Evolutionary conservation across 2,797 vertebrate genomes (phyloP).

Genomic region (Botia almorhae): DNA sequence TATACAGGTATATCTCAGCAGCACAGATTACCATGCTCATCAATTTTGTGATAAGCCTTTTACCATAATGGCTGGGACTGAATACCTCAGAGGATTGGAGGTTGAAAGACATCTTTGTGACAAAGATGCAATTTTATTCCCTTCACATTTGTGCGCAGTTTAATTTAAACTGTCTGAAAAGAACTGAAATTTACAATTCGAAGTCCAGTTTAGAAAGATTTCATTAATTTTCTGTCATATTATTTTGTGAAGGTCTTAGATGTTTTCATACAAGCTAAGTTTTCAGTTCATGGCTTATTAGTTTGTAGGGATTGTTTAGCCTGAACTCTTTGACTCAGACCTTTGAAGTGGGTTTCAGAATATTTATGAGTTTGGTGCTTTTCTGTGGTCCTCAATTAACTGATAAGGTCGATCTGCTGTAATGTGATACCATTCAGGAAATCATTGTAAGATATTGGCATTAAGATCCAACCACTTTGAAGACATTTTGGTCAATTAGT

Average conservation of each 20-base stretch:
- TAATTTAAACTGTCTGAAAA: conserved; percentile 27
- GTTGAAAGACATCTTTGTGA: conserved; percentile 31
- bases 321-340: neutral
- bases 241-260: conserved; percentile 26
- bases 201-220: conserved; percentile 17
- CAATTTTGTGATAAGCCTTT: conserved; percentile 13
- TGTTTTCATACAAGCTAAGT: conserved; percentile 14
- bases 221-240: conserved; percentile 23
- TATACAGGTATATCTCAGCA: conserved; percentile 7
- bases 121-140: conserved; percentile 30
- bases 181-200: conserved; percentile 6
- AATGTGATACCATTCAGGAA: conserved; percentile 26
- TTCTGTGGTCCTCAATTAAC: conserved; percentile 18
- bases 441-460: conserved; percentile 25
- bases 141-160: neutral
- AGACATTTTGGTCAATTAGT: conserved; percentile 27
- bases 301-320: conserved; percentile 12
- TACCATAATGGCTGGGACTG: conserved; percentile 31
- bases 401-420: conserved; percentile 22
- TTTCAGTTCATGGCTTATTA: conserved; percentile 14
- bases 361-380: conserved; percentile 21
- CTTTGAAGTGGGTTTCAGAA: conserved; percentile 15
- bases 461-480: conserved; percentile 4
- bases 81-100: conserved; percentile 16
- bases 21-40: conserved; percentile 17